Evolutionary conservation across 2,888 invertebrate genomes (phyloP), one percentile per base, ranked within the genome.

Genomic region (Agrotis segetum): DNA sequence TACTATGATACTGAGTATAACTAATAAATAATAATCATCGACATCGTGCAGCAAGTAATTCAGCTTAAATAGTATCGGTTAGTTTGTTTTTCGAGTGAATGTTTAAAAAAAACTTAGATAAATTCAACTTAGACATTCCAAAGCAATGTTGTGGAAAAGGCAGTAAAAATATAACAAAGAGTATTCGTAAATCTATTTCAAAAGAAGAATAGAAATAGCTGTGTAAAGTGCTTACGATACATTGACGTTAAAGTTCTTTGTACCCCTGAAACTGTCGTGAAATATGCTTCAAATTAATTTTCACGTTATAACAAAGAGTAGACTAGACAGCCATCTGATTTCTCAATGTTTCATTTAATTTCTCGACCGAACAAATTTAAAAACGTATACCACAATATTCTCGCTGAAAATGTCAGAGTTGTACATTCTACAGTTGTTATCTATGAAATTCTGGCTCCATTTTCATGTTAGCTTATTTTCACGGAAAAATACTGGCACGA

Each of bases 321-420:
- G 59, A 74, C 79, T 52, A 69, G 79, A 79, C 74, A 69, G 71
- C 53, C 66, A 76, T 63, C 59, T 59, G 74, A 79, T 79, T 79
- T 79, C 70, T 71, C 52, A 71, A 55, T 68, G 71, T 79, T 80
- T 67, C 63, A 63, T 80, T 79, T 67, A 75, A 67, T 74, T 56
- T 74, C 67, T 79, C 67, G 64, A 78, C 65, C 44, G 79, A 77
- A 74, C 63, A 67, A 66, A 71, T 79, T 71, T 68, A 76, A 80
- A 40, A 74, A 74, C 34, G 52, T 79, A 79, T 75, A 65, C 71
- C 60, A 56, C 64, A 74, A 67, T 79, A 75, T 79, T 75, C 64
- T 65, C 44, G 53, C 53, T 70, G 49, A 67, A 62, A 79, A 74
- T 67, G 52, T 79, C 58, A 61, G 24, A 69, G 65, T 67, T 74